phyloP scores from a whole-genome alignment of 2,888 invertebrate genomes.

The Phortica magna region DNA sequence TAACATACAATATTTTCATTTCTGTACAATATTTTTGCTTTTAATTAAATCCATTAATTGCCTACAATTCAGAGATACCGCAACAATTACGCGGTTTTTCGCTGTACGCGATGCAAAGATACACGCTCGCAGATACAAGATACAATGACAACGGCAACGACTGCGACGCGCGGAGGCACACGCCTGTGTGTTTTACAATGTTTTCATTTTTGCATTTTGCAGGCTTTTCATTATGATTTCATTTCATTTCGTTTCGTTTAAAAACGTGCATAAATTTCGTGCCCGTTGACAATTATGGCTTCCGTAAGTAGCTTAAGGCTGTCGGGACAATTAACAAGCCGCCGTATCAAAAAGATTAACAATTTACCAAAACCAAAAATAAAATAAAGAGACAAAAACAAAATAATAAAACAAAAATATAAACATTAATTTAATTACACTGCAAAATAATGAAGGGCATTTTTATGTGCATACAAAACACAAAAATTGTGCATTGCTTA shows the following conservation, averaged over 20 bases:
- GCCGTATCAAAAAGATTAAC: not conserved
- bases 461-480: too few species aligned
- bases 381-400: not conserved
- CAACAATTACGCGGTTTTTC: slow-evolving; percentile 37
- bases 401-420: not conserved
- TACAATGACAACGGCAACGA: slow-evolving; percentile 12
- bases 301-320: slow-evolving; percentile 32
- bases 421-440: not conserved
- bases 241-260: slow-evolving; percentile 17
- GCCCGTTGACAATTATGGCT: slow-evolving; percentile 31
- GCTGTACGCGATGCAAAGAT: slow-evolving; percentile 9
- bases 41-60: slow-evolving; percentile 38
- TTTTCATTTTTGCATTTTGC: slow-evolving; percentile 27
- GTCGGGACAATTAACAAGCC: slow-evolving; percentile 29
- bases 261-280: slow-evolving; percentile 23
- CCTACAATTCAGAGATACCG: slow-evolving; percentile 35
- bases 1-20: not conserved
- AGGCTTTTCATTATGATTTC: slow-evolving; percentile 23
- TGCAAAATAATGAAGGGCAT: not conserved
- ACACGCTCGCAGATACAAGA: slow-evolving; percentile 21
- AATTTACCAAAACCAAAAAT: not conserved
- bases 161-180: not conserved
- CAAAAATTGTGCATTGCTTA: not conserved
- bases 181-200: too few species aligned
- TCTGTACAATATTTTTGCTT: slow-evolving; percentile 30